A percentile compares a stretch with the other conserved stretches of the same genome.
These are phyloP conservation scores for Takifugu bimaculatus DNA, from an alignment of 2,113 vertebrate species.

Conservation along the genomic window DNA sequence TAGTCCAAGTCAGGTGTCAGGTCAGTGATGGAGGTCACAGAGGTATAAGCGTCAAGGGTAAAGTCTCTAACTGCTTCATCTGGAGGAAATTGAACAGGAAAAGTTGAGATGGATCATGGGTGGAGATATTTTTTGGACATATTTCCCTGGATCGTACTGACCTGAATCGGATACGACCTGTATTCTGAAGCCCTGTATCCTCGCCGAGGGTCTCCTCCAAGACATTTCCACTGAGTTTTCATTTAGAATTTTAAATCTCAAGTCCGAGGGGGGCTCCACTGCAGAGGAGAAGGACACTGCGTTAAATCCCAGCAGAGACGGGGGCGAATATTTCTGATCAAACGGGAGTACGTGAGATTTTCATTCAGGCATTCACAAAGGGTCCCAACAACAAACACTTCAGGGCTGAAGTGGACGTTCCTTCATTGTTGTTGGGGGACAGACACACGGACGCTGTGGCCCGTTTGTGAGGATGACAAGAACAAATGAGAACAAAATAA, in stretches of 20 bases:
- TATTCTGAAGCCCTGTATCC: constrained; percentile 90
- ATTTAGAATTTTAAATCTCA: constrained; percentile 99
- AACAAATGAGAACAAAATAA: constrained; percentile 73
- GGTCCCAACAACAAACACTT: constrained; percentile 90
- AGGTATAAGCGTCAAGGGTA: constrained; percentile 79
- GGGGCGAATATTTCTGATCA: constrained; percentile 31
- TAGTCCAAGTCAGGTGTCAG: constrained; percentile 88
- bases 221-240: constrained; percentile 98
- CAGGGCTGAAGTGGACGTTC: constrained; percentile 73
- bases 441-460: constrained; percentile 74
- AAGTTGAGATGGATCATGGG: neutral
- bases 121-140: neutral
- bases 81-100: constrained; percentile 55
- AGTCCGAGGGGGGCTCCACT: constrained; percentile 96
- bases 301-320: constrained; percentile 56
- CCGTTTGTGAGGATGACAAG: constrained; percentile 68
- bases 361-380: constrained; percentile 80
- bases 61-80: constrained; percentile 89
- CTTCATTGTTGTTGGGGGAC: constrained; percentile 90
- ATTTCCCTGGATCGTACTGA: constrained; percentile 58
- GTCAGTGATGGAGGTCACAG: constrained; percentile 83
- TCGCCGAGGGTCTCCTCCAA: constrained; percentile 83
- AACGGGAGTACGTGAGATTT: constrained; percentile 63
- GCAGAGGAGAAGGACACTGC: constrained; percentile 69
- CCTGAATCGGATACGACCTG: constrained; percentile 87